These are phyloP conservation scores for Tyto alba DNA, from an alignment of 2,113 vertebrate genomes.

Conservation along the genomic window DNA sequence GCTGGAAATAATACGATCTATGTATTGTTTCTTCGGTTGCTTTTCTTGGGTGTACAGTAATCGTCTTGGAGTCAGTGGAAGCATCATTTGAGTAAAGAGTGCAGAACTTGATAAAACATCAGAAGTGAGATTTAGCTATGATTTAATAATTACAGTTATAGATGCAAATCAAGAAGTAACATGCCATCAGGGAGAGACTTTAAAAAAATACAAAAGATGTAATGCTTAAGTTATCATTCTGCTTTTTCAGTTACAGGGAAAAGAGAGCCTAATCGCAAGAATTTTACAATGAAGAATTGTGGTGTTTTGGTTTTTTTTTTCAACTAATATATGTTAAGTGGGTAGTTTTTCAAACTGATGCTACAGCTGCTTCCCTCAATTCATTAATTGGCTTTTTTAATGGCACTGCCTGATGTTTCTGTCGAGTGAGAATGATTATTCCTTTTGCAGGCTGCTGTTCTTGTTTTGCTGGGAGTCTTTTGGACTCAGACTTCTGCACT, in stretches of 20 bases:
- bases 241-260: background rate
- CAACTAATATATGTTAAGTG: background rate
- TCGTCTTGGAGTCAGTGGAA: background rate
- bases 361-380: background rate
- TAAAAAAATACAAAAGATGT: background rate
- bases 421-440: background rate
- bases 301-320: too few relatives aligned
- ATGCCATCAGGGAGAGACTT: background rate
- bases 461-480: constrained; percentile 47
- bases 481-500: constrained; percentile 40
- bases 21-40: background rate
- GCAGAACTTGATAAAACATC: background rate
- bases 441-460: constrained; percentile 53
- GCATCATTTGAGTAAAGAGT: background rate
- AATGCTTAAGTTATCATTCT: background rate
- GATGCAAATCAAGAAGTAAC: background rate
- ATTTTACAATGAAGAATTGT: background rate
- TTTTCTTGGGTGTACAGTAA: background rate
- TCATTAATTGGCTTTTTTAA: background rate
- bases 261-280: background rate
- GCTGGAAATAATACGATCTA: background rate
- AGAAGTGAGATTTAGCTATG: background rate
- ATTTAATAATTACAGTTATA: background rate
- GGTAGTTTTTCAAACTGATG: background rate
- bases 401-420: background rate